phyloP scores from a whole-genome alignment of 2,797 vertebrate species.

The Spea hammondii region DNA sequence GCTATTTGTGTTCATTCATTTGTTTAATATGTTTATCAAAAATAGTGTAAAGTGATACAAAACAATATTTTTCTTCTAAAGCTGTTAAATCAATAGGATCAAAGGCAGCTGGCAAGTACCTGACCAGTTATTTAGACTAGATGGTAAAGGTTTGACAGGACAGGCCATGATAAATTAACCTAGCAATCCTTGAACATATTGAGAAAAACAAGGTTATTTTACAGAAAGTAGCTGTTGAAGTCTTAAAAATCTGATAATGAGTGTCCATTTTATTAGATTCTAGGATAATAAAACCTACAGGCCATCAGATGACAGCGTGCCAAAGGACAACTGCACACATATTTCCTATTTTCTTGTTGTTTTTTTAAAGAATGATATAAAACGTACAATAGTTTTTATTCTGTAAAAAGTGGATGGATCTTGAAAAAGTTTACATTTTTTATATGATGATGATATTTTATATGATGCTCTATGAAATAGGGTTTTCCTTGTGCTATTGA shows the following conservation, averaged over 20 bases:
- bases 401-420: background rate
- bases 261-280: slow-evolving; percentile 43
- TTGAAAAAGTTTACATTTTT: no score
- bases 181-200: slow-evolving; percentile 39
- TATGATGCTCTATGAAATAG: no score
- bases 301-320: slow-evolving; percentile 27
- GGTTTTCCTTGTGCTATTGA: no score
- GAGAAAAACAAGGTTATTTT: slow-evolving; percentile 46
- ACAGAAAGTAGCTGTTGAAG: slow-evolving; percentile 32
- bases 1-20: slow-evolving; percentile 35
- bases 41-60: slow-evolving; percentile 38
- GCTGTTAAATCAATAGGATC: slow-evolving; percentile 39
- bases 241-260: slow-evolving; percentile 49
- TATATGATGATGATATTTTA: no score
- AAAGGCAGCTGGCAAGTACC: slow-evolving; percentile 34
- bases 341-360: slow-evolving; percentile 16
- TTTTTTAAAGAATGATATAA: background rate
- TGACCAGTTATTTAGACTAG: slow-evolving; percentile 43
- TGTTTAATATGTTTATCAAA: slow-evolving; percentile 47
- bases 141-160: slow-evolving; percentile 47
- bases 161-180: slow-evolving; percentile 44
- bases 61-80: slow-evolving; percentile 45
- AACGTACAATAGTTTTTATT: slow-evolving; percentile 1
- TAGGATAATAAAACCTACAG: slow-evolving; percentile 42
- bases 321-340: slow-evolving; percentile 25